phyloP scores from a whole-genome alignment of 2,888 invertebrate genomes.

The Microplitis manilae region DNA sequence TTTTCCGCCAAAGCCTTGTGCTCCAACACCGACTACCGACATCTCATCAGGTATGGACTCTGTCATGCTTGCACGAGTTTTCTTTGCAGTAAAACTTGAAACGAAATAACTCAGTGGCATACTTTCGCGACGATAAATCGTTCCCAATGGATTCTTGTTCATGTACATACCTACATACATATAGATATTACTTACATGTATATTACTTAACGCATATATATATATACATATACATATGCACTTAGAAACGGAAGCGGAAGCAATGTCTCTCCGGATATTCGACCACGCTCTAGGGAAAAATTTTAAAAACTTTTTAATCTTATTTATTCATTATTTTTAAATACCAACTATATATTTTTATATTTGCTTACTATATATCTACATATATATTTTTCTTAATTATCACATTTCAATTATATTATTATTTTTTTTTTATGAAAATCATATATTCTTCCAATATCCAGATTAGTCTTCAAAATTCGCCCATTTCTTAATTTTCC shows the following conservation, averaged over 20 bases:
- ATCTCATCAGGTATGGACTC: constrained; percentile 6
- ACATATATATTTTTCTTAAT: too few relatives aligned
- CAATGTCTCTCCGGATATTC: constrained; percentile 16
- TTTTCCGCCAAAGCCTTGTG: constrained; percentile 24
- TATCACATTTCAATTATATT: too few relatives aligned
- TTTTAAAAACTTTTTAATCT: constrained; percentile 16
- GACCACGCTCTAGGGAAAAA: constrained; percentile 7
- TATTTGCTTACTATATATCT: not conserved
- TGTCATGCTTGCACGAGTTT: constrained; percentile 20
- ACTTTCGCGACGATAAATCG: constrained; percentile 30
- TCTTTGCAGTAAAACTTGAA: constrained; percentile 16
- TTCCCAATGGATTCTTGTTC: constrained; percentile 4
- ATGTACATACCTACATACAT: not conserved
- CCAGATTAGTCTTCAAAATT: too few relatives aligned
- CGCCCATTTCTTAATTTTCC: too few relatives aligned
- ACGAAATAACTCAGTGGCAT: constrained; percentile 31
- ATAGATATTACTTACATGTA: too few relatives aligned
- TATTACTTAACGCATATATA: not conserved
- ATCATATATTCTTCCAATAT: too few relatives aligned
- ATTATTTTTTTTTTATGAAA: too few relatives aligned
- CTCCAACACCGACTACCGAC: not conserved
- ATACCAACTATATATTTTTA: too few relatives aligned
- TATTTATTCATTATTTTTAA: constrained; percentile 10
- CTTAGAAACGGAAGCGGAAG: constrained; percentile 11
- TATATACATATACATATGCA: not conserved